These are phyloP conservation scores for Gallinago stenura DNA, from an alignment of 2,797 vertebrate genomes.

Conservation along the genomic window DNA sequence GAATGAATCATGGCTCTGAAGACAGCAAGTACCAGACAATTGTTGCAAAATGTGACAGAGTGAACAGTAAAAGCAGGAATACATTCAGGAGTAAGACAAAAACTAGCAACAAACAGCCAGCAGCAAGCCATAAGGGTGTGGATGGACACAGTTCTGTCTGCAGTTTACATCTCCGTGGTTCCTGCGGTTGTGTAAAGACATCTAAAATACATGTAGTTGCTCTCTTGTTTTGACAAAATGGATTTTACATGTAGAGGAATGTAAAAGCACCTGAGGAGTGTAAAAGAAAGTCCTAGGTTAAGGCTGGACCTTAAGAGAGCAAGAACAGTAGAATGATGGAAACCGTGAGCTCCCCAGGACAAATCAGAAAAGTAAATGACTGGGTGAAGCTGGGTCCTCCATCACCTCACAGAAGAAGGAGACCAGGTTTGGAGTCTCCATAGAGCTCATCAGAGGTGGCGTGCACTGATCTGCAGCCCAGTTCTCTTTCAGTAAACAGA, in stretches of 20 bases:
- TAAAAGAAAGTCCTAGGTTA: background rate
- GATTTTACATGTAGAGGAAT: background rate
- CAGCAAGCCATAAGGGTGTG: background rate
- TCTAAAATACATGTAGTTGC: background rate
- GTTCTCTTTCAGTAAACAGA: background rate
- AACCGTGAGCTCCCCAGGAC: background rate
- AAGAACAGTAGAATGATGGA: background rate
- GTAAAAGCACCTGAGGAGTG: background rate
- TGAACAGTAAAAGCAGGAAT: background rate
- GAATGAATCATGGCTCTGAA: background rate
- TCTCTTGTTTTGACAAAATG: background rate
- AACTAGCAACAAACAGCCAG: background rate
- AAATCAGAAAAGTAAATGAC: background rate
- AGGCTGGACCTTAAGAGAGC: background rate
- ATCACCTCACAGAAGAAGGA: background rate
- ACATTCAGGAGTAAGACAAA: background rate
- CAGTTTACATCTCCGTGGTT: background rate
- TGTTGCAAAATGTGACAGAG: background rate
- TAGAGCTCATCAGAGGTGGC: accelerated
- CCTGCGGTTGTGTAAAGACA: background rate
- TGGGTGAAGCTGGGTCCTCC: background rate
- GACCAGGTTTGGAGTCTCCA: background rate
- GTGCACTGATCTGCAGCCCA: background rate
- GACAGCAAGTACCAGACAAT: background rate
- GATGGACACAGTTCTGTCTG: background rate